phyloP scores from a whole-genome alignment of 2,797 vertebrate genomes.

The Gadopsis marmoratus region DNA sequence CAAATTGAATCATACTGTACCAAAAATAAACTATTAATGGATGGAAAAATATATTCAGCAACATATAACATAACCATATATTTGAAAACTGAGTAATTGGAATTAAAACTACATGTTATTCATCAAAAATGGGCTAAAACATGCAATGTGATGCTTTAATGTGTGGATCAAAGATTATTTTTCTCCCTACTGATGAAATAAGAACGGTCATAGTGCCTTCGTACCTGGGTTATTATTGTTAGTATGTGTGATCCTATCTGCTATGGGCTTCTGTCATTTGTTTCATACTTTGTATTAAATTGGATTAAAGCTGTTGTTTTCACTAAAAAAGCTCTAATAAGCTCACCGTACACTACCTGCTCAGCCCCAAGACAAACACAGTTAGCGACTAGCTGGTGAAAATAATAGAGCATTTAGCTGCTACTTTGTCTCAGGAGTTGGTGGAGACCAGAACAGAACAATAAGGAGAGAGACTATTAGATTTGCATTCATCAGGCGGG shows the following conservation, averaged over 20 bases:
- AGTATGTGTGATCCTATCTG: background rate
- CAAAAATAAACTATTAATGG: background rate
- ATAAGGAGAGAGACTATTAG: no score
- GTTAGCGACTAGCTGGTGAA: background rate
- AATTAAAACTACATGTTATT: background rate
- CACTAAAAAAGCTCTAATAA: background rate
- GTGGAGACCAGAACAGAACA: slow-evolving; percentile 5
- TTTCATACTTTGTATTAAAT: background rate
- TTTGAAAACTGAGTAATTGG: background rate
- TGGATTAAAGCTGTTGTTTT: background rate
- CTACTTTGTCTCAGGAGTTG: background rate
- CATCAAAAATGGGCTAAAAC: background rate
- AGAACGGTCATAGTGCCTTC: background rate
- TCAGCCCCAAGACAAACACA: background rate
- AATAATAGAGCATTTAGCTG: background rate
- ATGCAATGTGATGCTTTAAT: background rate
- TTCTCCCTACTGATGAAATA: background rate
- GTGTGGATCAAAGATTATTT: background rate
- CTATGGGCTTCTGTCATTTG: background rate
- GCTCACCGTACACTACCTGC: background rate
- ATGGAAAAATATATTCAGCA: background rate
- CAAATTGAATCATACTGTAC: background rate
- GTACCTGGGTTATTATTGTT: background rate
- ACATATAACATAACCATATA: background rate
- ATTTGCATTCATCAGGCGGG: background rate